phyloP scores from a whole-genome alignment of 2,113 vertebrate genomes.

The Marmota flaviventris region DNA sequence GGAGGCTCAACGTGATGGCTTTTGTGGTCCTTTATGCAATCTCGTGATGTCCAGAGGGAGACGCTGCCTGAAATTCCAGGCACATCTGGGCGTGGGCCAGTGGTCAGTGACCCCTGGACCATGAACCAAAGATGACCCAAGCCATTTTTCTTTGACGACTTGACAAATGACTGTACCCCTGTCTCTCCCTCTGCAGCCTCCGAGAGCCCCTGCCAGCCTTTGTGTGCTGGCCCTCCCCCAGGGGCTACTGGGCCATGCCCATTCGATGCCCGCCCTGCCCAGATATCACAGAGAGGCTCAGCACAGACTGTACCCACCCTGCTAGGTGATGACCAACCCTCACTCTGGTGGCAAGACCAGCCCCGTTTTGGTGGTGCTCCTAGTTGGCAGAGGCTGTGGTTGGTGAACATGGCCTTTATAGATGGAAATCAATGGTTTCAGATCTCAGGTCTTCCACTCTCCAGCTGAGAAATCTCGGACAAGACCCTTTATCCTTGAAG shows the following conservation, averaged over 20 bases:
- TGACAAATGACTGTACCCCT: too few species aligned
- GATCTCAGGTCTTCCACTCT: not conserved
- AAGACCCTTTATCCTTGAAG: not conserved
- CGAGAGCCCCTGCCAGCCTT: not conserved
- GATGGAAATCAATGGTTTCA: not conserved
- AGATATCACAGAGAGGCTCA: too few species aligned
- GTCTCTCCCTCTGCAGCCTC: not conserved
- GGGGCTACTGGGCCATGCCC: not conserved
- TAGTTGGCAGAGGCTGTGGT: not conserved
- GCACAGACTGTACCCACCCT: rapidly evolving
- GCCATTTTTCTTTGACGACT: not conserved
- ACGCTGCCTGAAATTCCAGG: not conserved
- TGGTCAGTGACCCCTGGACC: not conserved
- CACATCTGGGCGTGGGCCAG: not conserved
- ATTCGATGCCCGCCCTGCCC: not conserved
- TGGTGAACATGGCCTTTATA: too few species aligned
- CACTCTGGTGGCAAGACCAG: not conserved
- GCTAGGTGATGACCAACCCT: not conserved
- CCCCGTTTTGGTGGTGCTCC: not conserved
- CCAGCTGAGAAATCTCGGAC: not conserved
- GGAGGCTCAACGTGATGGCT: not conserved
- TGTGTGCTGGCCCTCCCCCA: not conserved
- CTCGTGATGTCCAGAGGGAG: not conserved
- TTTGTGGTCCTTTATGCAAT: not conserved
- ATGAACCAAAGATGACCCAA: not conserved